These are phyloP conservation scores for Aphelenchoides fujianensis DNA, from an alignment of 1,140 invertebrate species.

Conservation along the genomic window DNA sequence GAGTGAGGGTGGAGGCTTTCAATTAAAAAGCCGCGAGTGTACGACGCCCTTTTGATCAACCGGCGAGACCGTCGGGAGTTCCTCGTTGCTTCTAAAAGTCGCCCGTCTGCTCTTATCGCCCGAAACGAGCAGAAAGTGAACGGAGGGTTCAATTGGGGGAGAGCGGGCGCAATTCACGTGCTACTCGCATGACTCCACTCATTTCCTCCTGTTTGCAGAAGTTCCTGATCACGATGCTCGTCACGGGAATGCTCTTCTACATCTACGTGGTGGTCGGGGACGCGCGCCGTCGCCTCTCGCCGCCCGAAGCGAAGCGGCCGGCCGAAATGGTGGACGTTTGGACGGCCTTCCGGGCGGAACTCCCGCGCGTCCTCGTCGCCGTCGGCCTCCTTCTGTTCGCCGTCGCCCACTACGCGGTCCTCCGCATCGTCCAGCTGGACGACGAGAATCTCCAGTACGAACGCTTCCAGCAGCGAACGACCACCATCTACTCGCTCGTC, in stretches of 20 bases:
- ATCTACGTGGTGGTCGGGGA: neutral
- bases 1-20: too few relatives aligned
- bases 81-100: too few relatives aligned
- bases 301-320: too few relatives aligned
- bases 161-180: too few relatives aligned
- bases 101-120: neutral
- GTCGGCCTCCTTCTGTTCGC: neutral
- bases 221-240: neutral
- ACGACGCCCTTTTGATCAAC: too few relatives aligned
- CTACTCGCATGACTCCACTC: too few relatives aligned
- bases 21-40: too few relatives aligned
- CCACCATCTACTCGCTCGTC: neutral
- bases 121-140: neutral
- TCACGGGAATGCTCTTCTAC: neutral
- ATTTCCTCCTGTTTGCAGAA: neutral
- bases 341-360: neutral
- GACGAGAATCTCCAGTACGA: neutral
- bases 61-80: too few relatives aligned
- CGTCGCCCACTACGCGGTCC: neutral
- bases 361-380: neutral
- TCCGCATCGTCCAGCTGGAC: neutral
- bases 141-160: neutral
- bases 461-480: neutral
- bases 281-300: neutral
- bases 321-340: neutral